Base-by-base conservation (phyloP, 2,888 invertebrate genomes). In the Molanna angustata region DNA sequence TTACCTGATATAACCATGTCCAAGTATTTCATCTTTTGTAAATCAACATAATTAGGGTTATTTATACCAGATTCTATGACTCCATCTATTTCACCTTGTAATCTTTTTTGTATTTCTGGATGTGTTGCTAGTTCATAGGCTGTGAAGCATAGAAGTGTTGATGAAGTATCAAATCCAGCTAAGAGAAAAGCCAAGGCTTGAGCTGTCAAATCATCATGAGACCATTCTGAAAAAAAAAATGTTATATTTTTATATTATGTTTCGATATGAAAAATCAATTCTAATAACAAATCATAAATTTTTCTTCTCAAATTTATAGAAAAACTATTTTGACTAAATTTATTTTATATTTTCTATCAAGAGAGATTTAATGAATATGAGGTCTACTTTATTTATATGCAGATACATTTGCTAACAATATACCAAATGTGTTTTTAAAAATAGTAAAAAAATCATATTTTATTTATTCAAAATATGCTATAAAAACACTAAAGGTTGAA, bases 171-270 rank as follows among this genome's bases (percentile, higher is more conserved):
- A 48, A 71, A 77, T 0, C 78, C 78, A 42, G 74, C 78, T 6
- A 65, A 62, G 60, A 78, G 75, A 64, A 77, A 78, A 16, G 76
- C 63, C 35, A 75, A 71, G 0, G 73, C 74, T 64, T 78, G 78
- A 1, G 70, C 66, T 0, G 69, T 67, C 2, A 78, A 58, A 21
- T 77, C 73, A 1, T 66, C 64, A 31, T 66, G 60, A 1, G 70
- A 66, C 72, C 76, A 73, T 61, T 72, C 76, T 76, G 60, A 4
- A 64, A 50, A 3, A 13, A 43, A 27, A 16, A 43, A 19, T 18
- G 21, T 18, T 39, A 7, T 21, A 49, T 6, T 3, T 18, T 2
- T 3, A 40, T 17, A n/a, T 49, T 19, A 4, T 35, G 2, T 27
- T 27, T 27, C 27, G 4, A 27, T 7, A 27, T 27, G 11, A 27